phyloP scores from a whole-genome alignment of 2,113 vertebrate genomes.

The Sebastes fasciatus region DNA sequence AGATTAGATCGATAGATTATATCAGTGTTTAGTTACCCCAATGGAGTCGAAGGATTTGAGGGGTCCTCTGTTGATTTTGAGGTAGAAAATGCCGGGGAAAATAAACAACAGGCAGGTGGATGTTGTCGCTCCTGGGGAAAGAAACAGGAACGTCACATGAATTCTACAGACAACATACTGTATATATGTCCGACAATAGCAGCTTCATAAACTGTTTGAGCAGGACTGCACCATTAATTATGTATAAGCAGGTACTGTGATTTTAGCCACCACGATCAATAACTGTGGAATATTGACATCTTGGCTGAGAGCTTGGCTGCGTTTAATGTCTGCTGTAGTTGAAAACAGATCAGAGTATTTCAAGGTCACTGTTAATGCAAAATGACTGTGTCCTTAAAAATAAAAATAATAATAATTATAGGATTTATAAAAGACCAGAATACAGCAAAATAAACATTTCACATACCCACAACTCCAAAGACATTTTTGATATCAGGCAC shows the following conservation, averaged over 20 bases:
- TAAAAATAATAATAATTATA: neutral
- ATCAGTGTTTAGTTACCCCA: conserved; percentile 82
- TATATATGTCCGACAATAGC: conserved; percentile 11
- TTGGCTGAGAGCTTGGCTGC: conserved; percentile 16
- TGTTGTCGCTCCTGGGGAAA: conserved; percentile 83
- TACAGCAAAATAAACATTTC: neutral
- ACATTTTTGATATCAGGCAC: conserved; percentile 93
- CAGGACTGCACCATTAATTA: conserved; percentile 56
- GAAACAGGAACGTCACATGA: conserved; percentile 30
- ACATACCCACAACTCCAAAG: conserved; percentile 95
- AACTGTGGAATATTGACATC: conserved; percentile 38
- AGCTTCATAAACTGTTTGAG: conserved; percentile 40
- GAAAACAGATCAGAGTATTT: conserved; percentile 9
- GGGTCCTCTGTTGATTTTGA: conserved; percentile 89
- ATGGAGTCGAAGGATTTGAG: conserved; percentile 87
- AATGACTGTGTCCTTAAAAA: neutral
- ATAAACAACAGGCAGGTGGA: conserved; percentile 76
- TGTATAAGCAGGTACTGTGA: conserved; percentile 48
- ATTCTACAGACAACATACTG: neutral
- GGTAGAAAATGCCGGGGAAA: conserved; percentile 94
- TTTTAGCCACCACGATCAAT: conserved; percentile 54
- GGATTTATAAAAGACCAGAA: neutral
- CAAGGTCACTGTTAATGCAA: conserved; percentile 7
- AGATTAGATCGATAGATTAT: neutral
- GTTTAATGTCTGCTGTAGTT: conserved; percentile 16